Conservation (phyloP, 2,888 invertebrate species). For the Ctenicera cuprea region DNA sequence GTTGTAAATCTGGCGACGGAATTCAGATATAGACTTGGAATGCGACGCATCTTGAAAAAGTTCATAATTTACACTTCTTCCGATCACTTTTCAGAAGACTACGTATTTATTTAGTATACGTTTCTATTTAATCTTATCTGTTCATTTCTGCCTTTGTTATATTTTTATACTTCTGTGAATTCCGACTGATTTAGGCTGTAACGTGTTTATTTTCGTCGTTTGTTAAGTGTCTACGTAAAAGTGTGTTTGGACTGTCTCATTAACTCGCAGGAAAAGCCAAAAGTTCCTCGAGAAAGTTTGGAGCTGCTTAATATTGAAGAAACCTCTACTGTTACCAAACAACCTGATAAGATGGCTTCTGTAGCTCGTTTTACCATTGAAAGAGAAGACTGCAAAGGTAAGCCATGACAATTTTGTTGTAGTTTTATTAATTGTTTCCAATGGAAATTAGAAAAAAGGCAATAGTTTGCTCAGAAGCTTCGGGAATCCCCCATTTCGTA, state of each 20-base stretch:
- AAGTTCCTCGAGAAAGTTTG: constrained; percentile 35
- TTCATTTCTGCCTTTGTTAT: constrained; percentile 22
- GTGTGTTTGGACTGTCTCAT: constrained; percentile 51
- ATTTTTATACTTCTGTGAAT: constrained; percentile 19
- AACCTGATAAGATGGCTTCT: constrained; percentile 50
- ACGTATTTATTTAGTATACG: constrained; percentile 52
- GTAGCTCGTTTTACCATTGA: constrained; percentile 36
- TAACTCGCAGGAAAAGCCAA: constrained; percentile 47
- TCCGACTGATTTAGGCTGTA: constrained; percentile 20
- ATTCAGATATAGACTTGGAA: constrained; percentile 81
- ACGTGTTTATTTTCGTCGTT: constrained; percentile 9
- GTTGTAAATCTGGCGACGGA: constrained; percentile 76
- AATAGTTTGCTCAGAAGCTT: not conserved
- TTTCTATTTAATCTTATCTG: constrained; percentile 23
- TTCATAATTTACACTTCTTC: constrained; percentile 87
- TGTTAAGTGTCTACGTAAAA: constrained; percentile 32
- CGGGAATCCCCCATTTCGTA: no score
- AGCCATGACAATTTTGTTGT: not conserved
- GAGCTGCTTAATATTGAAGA: constrained; percentile 28
- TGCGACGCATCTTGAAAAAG: constrained; percentile 84
- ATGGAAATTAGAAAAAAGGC: not conserved
- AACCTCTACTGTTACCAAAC: constrained; percentile 37
- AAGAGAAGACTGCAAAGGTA: constrained; percentile 45
- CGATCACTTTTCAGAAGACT: constrained; percentile 84
- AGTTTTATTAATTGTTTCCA: not conserved